Percentiles rank a stretch among this genome's conserved stretches.
Evolutionary conservation across 2,797 vertebrate species (phyloP).

Genomic region (Hyperoplus immaculatus): DNA sequence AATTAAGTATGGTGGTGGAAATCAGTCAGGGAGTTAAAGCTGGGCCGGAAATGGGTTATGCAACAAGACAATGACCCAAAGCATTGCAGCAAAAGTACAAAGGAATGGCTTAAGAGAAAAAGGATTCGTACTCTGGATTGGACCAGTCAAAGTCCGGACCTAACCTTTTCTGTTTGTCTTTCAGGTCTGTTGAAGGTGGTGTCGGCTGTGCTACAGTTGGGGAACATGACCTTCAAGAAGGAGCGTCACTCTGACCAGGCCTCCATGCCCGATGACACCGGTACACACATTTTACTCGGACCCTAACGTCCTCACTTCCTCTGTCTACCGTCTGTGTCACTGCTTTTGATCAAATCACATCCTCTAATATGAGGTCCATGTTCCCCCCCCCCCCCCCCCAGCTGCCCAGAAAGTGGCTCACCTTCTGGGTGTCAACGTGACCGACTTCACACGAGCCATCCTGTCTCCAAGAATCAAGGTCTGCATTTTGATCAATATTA

Average conservation of each 20-base stretch:
- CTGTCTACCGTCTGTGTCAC: neutral
- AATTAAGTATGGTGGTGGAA: no score
- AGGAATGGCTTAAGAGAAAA: neutral
- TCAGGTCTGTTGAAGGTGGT: constrained; percentile 93
- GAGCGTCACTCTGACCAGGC: constrained; percentile 97
- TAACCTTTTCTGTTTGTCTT: constrained; percentile 6
- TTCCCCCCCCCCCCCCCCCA: constrained; percentile 68
- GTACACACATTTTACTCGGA: constrained; percentile 82
- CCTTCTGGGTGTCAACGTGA: constrained; percentile 96
- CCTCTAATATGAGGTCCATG: neutral
- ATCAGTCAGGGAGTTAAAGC: no score
- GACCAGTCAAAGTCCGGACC: neutral
- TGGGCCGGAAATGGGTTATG: no score
- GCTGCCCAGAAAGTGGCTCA: constrained; percentile 98
- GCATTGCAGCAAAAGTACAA: neutral
- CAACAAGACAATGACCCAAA: no score
- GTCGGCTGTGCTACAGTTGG: constrained; percentile 94
- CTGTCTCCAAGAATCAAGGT: constrained; percentile 96
- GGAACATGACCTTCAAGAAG: constrained; percentile 97
- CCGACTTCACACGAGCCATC: constrained; percentile 96
- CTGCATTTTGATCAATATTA: neutral
- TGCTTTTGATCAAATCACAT: neutral
- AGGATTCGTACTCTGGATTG: neutral
- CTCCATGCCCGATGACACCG: constrained; percentile 97
- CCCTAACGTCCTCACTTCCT: neutral